Evolutionary conservation across 1,140 invertebrate species (phyloP).

Genomic region (Sminthurides bifidus): DNA sequence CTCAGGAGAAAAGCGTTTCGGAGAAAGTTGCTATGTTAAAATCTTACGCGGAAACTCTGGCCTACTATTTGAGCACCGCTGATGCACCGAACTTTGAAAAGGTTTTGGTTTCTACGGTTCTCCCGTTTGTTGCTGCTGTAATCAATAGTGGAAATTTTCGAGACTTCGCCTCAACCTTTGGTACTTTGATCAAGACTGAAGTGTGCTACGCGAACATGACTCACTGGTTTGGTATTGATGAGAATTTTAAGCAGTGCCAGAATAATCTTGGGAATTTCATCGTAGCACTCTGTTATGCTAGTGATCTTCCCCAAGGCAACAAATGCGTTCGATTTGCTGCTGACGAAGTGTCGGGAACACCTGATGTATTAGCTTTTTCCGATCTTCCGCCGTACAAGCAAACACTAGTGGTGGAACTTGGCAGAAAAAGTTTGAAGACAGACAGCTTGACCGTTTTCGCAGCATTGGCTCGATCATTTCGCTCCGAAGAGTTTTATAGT

Average conservation of each 20-base stretch:
- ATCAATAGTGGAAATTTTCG: not conserved
- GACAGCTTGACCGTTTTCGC: not conserved
- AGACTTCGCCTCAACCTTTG: not conserved
- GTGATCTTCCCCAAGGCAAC: not conserved
- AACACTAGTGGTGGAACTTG: not conserved
- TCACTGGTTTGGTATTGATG: too few species aligned
- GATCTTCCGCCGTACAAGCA: too few species aligned
- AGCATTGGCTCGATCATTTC: not conserved
- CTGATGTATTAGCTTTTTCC: too few species aligned
- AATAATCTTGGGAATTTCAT: not conserved
- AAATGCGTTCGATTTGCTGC: too few species aligned
- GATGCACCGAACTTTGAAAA: not conserved
- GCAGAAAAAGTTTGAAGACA: not conserved
- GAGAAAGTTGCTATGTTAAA: conserved; percentile 6
- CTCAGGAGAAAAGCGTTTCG: not conserved
- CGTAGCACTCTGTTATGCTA: not conserved
- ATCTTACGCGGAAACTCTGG: not conserved
- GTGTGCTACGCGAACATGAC: not conserved
- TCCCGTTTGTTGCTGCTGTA: not conserved
- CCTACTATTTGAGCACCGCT: conserved; percentile 2
- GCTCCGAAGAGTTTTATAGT: not conserved
- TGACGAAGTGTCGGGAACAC: too few species aligned
- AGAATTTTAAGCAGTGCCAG: not conserved
- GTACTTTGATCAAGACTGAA: not conserved
- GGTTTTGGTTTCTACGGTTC: not conserved